Base-by-base conservation (phyloP, 2,113 vertebrate species). In the Nerophis ophidion region DNA sequence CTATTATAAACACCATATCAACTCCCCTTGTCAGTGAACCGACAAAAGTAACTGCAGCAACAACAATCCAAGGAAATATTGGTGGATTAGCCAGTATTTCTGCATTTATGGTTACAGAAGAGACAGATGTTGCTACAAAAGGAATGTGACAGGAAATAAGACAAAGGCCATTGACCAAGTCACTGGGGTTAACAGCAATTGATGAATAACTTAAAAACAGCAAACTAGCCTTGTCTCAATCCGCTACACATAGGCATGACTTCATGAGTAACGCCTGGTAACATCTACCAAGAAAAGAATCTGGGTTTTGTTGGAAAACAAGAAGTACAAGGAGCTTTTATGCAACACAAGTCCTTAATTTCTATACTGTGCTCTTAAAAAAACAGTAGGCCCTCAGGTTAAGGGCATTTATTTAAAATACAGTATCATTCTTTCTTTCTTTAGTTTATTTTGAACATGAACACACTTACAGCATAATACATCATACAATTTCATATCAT, bases 231-330 rank as follows among this genome's bases (percentile, higher is more conserved):
- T 73, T 26, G 26, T 61, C 47, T 71, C 42, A 53, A 68, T 76
- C 71, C 45, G 66, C 63, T 57, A 49, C 68, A 60, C 63, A 48
- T 72, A 53, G 70, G 63, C 26, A 26, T 63, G 64, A 77, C 75
- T 79, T 72, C 57, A 75, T 63, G 77, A 81, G 79, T 62, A 76
- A 72, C 63, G 60, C 71, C 79, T 55, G 48, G 71, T 54, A 80
- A 81, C 76, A 61, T 19, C 63, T 77, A 70, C 72, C 48, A 62
- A 68, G 76, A 4, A 2, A 26, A 26, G 26, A 36, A 36, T 53
- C 33, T 26, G 26, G 26, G 7, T 8, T 33, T 53, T 15, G 7
- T 8, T 34, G 33, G 26, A 12, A 13, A 35, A 36, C 14, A 34
- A 53, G 7, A 3, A 15, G 15, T 35, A 26, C 26, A 26, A 7